Conservation (phyloP, 2,888 invertebrate genomes). For the Pachydiplax longipennis region DNA sequence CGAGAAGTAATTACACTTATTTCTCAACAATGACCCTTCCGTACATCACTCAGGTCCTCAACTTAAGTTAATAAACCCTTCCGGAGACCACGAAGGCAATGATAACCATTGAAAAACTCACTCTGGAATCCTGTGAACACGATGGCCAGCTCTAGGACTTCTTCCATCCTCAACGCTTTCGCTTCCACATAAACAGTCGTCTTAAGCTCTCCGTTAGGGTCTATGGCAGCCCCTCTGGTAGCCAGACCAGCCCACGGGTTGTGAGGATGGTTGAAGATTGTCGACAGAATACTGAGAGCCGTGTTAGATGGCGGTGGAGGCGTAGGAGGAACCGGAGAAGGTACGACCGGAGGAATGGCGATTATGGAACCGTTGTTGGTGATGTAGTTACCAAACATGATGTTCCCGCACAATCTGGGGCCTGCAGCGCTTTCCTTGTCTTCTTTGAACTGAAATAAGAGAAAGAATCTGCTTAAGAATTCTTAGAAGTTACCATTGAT, state of each 20-base stretch:
- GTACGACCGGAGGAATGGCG: constrained; percentile 57
- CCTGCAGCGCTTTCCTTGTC: constrained; percentile 49
- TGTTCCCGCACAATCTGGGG: constrained; percentile 47
- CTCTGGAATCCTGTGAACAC: neutral
- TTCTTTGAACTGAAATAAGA: constrained; percentile 55
- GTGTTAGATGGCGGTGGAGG: constrained; percentile 63
- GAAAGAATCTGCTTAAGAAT: neutral
- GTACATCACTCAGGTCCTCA: too few species aligned
- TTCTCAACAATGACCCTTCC: too few species aligned
- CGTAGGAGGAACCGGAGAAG: constrained; percentile 59
- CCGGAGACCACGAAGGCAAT: too few species aligned
- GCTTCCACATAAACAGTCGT: neutral
- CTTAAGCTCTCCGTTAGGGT: neutral
- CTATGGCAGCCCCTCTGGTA: neutral
- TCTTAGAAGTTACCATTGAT: too few species aligned
- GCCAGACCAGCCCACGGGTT: neutral
- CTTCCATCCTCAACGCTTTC: constrained; percentile 52
- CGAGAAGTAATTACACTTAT: too few species aligned
- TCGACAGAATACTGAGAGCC: constrained; percentile 62
- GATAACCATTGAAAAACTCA: too few species aligned
- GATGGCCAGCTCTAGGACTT: constrained; percentile 21
- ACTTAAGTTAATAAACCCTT: too few species aligned
- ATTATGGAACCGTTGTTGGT: constrained; percentile 49
- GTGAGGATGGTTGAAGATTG: neutral
- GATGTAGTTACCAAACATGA: constrained; percentile 50